These are phyloP conservation scores for Leptopilina clavipes DNA, from an alignment of 1,140 invertebrate species.

Conservation along the genomic window DNA sequence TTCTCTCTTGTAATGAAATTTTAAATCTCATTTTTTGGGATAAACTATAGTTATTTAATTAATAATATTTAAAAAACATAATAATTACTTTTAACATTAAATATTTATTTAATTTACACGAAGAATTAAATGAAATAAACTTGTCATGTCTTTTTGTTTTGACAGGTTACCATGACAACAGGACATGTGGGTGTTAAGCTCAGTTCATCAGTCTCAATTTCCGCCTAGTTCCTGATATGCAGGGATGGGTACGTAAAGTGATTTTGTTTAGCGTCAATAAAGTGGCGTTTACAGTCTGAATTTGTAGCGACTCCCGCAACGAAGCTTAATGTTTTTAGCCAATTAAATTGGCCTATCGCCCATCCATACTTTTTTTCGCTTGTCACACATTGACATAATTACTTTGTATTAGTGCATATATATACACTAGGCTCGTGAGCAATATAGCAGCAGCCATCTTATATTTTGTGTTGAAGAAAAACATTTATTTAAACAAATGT, in stretches of 20 bases:
- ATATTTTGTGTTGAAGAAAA: slow-evolving; percentile 76
- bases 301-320: not conserved
- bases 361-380: slow-evolving; percentile 48
- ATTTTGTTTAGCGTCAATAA: not conserved
- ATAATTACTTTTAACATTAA: too few relatives aligned
- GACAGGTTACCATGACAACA: too few relatives aligned
- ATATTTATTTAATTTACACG: too few relatives aligned
- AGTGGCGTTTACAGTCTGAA: not conserved
- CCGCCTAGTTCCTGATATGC: too few relatives aligned
- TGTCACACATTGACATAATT: not conserved
- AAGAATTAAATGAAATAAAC: too few relatives aligned
- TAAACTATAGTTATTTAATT: too few relatives aligned
- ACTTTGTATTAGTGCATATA: slow-evolving; percentile 39
- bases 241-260: too few relatives aligned
- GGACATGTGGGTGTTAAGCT: too few relatives aligned
- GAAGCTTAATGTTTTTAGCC: slow-evolving; percentile 43
- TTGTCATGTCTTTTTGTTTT: too few relatives aligned
- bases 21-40: slow-evolving; percentile 84
- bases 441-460: slow-evolving; percentile 75
- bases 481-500: slow-evolving; percentile 73
- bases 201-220: too few relatives aligned
- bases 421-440: slow-evolving; percentile 63
- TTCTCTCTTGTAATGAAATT: slow-evolving; percentile 82
- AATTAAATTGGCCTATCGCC: slow-evolving; percentile 58
- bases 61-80: too few relatives aligned